A percentile compares a stretch with the other conserved stretches of the same genome.
Evolutionary conservation across 1,140 invertebrate species (phyloP).

Genomic region (Bathynomus jamesi): DNA sequence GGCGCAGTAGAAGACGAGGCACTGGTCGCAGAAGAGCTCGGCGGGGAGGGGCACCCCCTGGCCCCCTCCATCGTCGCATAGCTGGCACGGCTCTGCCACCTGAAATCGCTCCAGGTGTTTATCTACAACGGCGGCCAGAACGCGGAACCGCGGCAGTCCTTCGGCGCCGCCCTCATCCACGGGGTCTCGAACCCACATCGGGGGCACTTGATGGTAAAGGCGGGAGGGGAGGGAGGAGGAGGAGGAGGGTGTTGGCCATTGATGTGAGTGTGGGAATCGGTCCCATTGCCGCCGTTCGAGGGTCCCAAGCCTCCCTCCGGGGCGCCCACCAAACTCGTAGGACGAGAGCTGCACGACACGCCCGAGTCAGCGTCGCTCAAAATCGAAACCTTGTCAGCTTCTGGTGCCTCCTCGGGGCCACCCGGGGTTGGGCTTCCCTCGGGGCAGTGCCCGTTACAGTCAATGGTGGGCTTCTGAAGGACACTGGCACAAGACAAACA

Average conservation of each 20-base stretch:
- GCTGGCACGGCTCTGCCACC: constrained; percentile 31
- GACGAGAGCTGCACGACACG: constrained; percentile 33
- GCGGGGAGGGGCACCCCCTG: constrained; percentile 20
- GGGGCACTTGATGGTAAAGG: constrained; percentile 29
- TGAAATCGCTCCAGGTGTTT: constrained; percentile 30
- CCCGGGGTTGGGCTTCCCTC: constrained; percentile 2
- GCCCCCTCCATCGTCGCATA: constrained; percentile 24
- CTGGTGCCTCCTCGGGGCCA: constrained; percentile 20
- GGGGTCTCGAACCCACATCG: constrained; percentile 21
- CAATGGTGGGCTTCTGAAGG: constrained; percentile 24
- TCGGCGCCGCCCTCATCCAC: constrained; percentile 24
- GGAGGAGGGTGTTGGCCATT: background rate
- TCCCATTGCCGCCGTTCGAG: constrained; percentile 6
- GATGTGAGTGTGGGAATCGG: constrained; percentile 15
- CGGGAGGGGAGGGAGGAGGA: constrained; percentile 18
- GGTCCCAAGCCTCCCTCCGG: constrained; percentile 14
- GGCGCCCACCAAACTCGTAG: constrained; percentile 28
- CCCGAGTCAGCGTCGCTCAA: constrained; percentile 34
- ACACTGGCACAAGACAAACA: constrained; percentile 33
- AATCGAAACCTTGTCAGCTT: constrained; percentile 35
- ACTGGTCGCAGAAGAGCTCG: constrained; percentile 35
- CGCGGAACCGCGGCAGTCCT: constrained; percentile 21
- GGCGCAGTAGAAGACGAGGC: constrained; percentile 33
- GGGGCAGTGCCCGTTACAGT: constrained; percentile 12
- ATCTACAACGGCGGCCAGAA: constrained; percentile 33